Evolutionary conservation across 2,113 vertebrate genomes (phyloP).

Genomic region (Panthera tigris): DNA sequence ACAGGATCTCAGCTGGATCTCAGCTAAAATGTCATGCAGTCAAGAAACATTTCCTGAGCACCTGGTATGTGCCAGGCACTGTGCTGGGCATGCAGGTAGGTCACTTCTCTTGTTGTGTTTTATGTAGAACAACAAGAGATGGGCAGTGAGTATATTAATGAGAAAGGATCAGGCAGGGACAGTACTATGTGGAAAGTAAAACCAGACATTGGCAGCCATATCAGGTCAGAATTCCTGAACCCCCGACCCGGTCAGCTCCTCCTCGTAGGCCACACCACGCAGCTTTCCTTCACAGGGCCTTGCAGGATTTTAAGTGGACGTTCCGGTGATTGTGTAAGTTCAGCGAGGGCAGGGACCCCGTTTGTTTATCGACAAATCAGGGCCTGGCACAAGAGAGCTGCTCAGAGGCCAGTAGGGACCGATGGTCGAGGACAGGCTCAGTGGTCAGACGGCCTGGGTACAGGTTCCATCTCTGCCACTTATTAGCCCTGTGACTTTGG

Average conservation of each 20-base stretch:
- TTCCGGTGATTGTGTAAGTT: neutral
- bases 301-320: neutral
- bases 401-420: neutral
- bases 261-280: neutral
- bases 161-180: neutral
- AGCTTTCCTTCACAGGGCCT: neutral
- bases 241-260: neutral
- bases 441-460: neutral
- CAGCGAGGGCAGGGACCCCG: fast-evolving
- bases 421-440: neutral
- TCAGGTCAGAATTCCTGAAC: neutral
- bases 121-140: neutral
- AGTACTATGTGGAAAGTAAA: neutral
- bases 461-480: neutral
- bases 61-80: neutral
- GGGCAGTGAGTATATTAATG: neutral
- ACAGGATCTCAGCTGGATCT: neutral
- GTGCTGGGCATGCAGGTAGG: neutral
- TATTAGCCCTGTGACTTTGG: neutral
- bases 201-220: no score
- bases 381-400: neutral
- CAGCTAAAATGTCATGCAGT: neutral
- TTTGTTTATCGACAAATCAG: neutral
- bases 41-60: neutral
- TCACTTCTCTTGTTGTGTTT: neutral